A percentile compares a stretch with the other conserved stretches of the same genome.
These are phyloP conservation scores for Thamnophis sirtalis DNA, from an alignment of 2,113 vertebrate genomes.

Conservation along the genomic window DNA sequence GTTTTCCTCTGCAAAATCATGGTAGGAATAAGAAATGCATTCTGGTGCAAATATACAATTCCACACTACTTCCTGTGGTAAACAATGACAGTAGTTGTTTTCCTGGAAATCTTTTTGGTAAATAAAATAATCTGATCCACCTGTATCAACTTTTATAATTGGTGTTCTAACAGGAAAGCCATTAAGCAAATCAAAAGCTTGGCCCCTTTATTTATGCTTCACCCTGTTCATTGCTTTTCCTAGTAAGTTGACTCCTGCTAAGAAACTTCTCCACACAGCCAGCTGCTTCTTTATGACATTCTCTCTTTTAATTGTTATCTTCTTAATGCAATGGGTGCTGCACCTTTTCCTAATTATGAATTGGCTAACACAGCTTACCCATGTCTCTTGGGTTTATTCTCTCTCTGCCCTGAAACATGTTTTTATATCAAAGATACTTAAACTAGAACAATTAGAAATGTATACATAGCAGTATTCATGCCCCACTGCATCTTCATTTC, in stretches of 20 bases:
- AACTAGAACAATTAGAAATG: not conserved
- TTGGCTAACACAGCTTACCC: not conserved
- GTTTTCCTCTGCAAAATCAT: not conserved
- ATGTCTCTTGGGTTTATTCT: not conserved
- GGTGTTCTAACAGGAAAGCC: not conserved
- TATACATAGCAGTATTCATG: not conserved
- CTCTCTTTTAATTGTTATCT: not conserved
- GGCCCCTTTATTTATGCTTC: not conserved
- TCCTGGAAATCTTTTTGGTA: not conserved
- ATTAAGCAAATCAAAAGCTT: not conserved
- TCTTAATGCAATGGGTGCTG: not conserved
- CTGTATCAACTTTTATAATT: not conserved
- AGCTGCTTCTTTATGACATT: not conserved
- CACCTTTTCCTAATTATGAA: not conserved
- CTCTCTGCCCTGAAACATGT: not conserved
- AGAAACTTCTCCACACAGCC: not conserved
- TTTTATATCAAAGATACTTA: not conserved
- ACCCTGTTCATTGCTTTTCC: not conserved
- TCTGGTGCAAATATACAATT: not conserved
- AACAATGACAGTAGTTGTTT: not conserved
- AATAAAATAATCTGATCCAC: not conserved
- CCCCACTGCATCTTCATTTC: not conserved
- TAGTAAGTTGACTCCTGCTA: not conserved
- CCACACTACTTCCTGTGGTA: not conserved
- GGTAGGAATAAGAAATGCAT: not conserved